Evolutionary conservation across 2,888 invertebrate genomes (phyloP).

Genomic region (Patella ulyssiponensis): DNA sequence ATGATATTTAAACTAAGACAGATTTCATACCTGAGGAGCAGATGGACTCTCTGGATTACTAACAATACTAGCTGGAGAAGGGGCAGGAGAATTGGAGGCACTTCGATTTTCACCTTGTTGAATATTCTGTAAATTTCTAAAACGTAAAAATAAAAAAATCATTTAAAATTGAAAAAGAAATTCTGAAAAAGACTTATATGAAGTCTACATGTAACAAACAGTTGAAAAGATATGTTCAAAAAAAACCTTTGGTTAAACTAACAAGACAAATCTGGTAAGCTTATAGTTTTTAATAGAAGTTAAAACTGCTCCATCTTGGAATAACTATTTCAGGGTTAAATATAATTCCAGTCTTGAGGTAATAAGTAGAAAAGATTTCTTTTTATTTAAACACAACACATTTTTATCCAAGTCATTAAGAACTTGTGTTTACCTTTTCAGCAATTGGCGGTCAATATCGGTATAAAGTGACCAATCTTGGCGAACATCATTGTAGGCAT

Average conservation of each 20-base stretch:
- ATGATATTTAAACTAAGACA: too few species aligned
- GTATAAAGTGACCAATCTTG: conserved; percentile 92
- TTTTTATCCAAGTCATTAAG: too few species aligned
- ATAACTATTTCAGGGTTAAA: too few species aligned
- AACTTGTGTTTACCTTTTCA: conserved; percentile 80
- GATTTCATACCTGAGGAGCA: conserved; percentile 33
- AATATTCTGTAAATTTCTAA: conserved; percentile 51
- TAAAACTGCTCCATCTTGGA: too few species aligned
- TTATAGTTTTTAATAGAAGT: too few species aligned
- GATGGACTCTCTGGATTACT: conserved; percentile 54
- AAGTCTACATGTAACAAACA: too few species aligned
- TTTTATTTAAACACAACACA: too few species aligned
- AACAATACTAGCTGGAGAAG: conserved; percentile 59
- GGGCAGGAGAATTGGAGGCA: conserved; percentile 57
- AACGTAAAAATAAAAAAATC: conserved; percentile 14
- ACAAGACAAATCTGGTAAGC: too few species aligned
- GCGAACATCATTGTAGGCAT: conserved; percentile 89
- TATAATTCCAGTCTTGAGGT: too few species aligned
- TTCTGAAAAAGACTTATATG: neutral
- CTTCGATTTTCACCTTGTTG: conserved; percentile 35
- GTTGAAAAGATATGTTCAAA: too few species aligned
- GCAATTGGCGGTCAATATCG: conserved; percentile 87
- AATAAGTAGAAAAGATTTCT: too few species aligned
- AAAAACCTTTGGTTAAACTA: too few species aligned
- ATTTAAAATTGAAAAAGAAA: neutral